Base-by-base conservation (phyloP, 1,140 invertebrate species). In the Parasteatoda tepidariorum region DNA sequence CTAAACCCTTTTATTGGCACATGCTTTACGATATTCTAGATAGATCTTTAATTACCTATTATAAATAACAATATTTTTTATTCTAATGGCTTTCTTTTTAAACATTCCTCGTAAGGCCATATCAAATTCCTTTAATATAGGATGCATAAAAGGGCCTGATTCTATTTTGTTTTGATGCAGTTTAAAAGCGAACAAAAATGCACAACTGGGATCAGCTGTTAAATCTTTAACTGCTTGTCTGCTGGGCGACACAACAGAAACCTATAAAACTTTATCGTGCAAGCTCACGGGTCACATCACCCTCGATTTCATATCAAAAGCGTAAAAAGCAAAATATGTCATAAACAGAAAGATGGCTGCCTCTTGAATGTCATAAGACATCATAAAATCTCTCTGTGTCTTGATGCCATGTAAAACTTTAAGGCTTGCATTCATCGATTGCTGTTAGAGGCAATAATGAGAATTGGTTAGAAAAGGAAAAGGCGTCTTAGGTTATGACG, bases 221-320 rank as follows among this genome's bases (percentile, higher is more conserved):
- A 15, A 62, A 75, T 59, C 24, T 62, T 75, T 75, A 38, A 75
- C 31, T 41, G 73, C 26, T 61, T 11, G 22, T 75, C 38, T 61
- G n/a, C n/a, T n/a, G n/a, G n/a, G 61, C 59, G 59, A 38, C 55
- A 38, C 24, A 62, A 30, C 57, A 61, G 5, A 24, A 55, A 75
- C 61, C 73, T 61, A 75, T 75, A 75, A 38, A 71, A 71, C 28
- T 71, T 71, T 71, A 71, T 62, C 71, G 59, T 61, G 30, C 38
- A 31, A 18, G 62, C 22, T 18, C 71, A 61, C 31, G 30, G 28
- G 31, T 61, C 31, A 26, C 62, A n/a, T 26, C 3, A 15, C 31
- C 22, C 55, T 62, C 62, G 57, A 55, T 75, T 75, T 61, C 55
- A 34, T 75, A 75, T 59, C 54, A 62, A 61, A 61, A 18, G 71